Base-by-base conservation (phyloP, 1,140 invertebrate genomes). In the Drosophila pseudoobscura region DNA sequence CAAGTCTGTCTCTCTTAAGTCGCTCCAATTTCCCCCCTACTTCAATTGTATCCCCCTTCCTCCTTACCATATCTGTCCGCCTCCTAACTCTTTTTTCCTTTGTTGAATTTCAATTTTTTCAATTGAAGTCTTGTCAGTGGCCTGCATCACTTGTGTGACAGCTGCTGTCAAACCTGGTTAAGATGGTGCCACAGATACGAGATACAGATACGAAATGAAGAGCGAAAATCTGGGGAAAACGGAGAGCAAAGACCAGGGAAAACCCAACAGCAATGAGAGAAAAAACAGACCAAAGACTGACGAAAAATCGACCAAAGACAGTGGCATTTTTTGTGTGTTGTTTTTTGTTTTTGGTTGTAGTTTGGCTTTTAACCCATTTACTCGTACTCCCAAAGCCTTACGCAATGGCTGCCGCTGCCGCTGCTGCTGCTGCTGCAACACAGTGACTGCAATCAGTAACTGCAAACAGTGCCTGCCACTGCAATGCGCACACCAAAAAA, bases 331-430 rank as follows among this genome's bases (percentile, higher is more conserved):
- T 39, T 26, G 24, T 26, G 20, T 20, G 20, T 26, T 26, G 5
- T 4, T 24, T 13, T 11, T 53, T 20, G 20, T 45, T 31, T n/a
- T n/a, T 13, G 29, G 39, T 15, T 3, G 51, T 39, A 39, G 9
- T 39, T 50, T 44, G 15, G 46, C 52, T 75, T 54, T 60, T 60
- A 55, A 49, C 55, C 51, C 63, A 50, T 41, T 74, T 56, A 5
- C 35, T 13, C 35, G 35, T 13, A 39, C 35, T 39, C 3, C 35
- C 11, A 56, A 60, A 43, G 17, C 24, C 73, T 77, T 74, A 80
- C 63, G 78, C 74, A 82, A 78, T 53, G 31, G 45, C 43, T 50
- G 24, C 24, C 5, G 11, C n/a, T 20, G 49, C 31, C 13, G 35
- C 35, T 39, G 44, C n/a, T 20, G 49, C 31, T n/a, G 35, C 35